These are phyloP conservation scores for Temnopleurus reevesii DNA, from an alignment of 53 echinoderm and acorn worm genomes.

Conservation along the genomic window DNA sequence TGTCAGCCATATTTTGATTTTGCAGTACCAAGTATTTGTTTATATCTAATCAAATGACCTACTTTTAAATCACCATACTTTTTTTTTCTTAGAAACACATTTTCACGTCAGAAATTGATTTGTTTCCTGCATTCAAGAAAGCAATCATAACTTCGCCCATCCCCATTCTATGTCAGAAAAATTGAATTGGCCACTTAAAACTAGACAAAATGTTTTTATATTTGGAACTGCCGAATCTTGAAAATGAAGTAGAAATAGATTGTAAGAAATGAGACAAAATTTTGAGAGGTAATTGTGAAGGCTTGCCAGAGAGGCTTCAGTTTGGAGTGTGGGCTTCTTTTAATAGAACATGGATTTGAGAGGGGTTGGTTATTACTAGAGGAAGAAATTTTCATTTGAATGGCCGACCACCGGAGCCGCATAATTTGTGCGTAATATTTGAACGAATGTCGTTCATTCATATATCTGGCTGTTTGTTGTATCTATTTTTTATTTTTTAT, in stretches of 20 bases:
- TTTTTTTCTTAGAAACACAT: no score
- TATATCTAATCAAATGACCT: no score
- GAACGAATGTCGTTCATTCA: no score
- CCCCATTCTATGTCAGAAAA: background rate
- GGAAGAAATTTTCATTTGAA: background rate
- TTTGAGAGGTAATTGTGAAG: slow-evolving; percentile 18
- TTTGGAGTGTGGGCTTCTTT: background rate
- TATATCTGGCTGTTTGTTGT: no score
- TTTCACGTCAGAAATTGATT: no score
- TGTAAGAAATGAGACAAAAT: background rate
- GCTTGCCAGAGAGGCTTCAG: slow-evolving; percentile 20
- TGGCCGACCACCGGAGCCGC: no score
- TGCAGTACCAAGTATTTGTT: no score
- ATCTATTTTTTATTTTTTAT: no score
- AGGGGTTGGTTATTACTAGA: background rate
- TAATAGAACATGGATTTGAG: background rate
- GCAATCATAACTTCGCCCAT: background rate
- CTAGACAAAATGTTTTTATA: slow-evolving; percentile 5
- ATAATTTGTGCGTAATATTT: no score
- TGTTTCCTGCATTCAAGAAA: no score
- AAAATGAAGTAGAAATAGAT: background rate
- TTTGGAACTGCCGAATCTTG: background rate
- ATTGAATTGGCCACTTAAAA: background rate
- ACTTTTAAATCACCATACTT: no score
- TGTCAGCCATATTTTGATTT: no score